These are phyloP conservation scores for Linnaemya tessellans DNA, from an alignment of 2,888 invertebrate genomes.

Conservation along the genomic window DNA sequence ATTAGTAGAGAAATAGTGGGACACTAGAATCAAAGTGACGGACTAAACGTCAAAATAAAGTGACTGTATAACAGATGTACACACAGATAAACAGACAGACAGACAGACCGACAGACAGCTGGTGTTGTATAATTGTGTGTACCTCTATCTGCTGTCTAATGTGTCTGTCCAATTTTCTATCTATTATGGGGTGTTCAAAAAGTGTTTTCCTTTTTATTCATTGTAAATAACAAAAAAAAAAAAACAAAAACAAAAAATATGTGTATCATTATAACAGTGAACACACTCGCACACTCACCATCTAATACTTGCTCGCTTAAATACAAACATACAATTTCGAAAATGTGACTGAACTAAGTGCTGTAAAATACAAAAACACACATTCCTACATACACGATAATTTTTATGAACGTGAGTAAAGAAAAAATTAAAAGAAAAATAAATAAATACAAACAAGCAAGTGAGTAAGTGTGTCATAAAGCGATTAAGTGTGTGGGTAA, in stretches of 20 bases:
- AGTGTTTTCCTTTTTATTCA: constrained; percentile 7
- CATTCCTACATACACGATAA: neutral
- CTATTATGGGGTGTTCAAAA: constrained; percentile 46
- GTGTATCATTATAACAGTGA: constrained; percentile 29
- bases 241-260: neutral
- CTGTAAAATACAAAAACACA: constrained; percentile 16
- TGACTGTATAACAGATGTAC: neutral
- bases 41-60: neutral
- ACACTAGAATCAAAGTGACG: constrained; percentile 12
- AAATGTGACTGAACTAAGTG: constrained; percentile 61
- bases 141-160: constrained; percentile 8
- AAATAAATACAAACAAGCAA: constrained; percentile 15
- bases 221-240: constrained; percentile 36
- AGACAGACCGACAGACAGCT: neutral
- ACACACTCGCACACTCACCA: neutral
- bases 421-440: constrained; percentile 19
- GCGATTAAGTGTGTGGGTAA: constrained; percentile 44
- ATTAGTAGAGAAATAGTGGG: neutral
- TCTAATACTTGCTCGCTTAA: constrained; percentile 11
- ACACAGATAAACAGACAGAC: neutral
- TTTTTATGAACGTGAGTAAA: constrained; percentile 39
- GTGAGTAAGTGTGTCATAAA: constrained; percentile 60
- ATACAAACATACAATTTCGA: neutral
- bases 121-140: constrained; percentile 1
- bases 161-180: constrained; percentile 13